Conservation (phyloP, 2,888 invertebrate genomes). For the Hesperia comma region DNA sequence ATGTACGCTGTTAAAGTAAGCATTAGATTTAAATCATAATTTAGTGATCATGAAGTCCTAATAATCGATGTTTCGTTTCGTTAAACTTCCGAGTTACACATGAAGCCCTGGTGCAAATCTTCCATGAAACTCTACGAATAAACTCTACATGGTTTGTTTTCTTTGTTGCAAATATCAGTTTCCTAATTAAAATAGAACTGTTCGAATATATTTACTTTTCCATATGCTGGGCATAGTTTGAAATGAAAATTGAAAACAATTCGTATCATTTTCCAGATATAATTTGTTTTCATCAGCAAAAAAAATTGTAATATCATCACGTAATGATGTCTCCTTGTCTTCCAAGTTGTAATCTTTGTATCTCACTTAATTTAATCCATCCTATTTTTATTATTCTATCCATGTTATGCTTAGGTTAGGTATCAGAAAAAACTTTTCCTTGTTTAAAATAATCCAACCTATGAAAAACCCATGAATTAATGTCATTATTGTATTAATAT, state of each 20-base stretch:
- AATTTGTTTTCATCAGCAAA: neutral
- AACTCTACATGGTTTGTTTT: too few species aligned
- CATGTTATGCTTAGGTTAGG: neutral
- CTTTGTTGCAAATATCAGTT: too few species aligned
- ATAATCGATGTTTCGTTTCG: conserved; percentile 1
- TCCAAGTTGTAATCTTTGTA: conserved; percentile 1
- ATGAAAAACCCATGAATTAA: too few species aligned
- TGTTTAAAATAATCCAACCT: too few species aligned
- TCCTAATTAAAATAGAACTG: too few species aligned
- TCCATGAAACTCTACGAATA: too few species aligned
- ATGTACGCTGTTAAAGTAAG: conserved; percentile 75
- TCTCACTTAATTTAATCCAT: neutral
- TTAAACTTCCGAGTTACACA: neutral
- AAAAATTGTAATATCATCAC: neutral
- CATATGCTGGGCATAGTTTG: too few species aligned
- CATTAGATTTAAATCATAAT: conserved; percentile 25
- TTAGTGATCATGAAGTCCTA: conserved; percentile 1
- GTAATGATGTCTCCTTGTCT: neutral
- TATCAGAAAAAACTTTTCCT: too few species aligned
- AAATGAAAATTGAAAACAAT: too few species aligned
- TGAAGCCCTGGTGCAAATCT: neutral
- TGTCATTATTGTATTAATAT: too few species aligned
- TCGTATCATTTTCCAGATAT: neutral
- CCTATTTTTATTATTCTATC: neutral
- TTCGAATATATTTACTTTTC: too few species aligned